Conservation (phyloP, 1,140 invertebrate species). For the Drosophila busckii region DNA sequence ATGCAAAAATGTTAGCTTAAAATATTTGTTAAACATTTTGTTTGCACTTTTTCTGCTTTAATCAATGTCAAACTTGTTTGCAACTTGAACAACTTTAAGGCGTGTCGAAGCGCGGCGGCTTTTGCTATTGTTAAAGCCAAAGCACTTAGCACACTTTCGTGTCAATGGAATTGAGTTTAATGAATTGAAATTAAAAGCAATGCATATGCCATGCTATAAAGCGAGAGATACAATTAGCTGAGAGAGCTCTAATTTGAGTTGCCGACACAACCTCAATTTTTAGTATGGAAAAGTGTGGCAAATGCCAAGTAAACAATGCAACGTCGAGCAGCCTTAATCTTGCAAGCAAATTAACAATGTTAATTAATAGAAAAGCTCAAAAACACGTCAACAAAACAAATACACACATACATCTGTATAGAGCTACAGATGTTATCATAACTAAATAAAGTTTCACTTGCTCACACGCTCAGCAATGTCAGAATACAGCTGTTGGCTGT, state of each 20-base stretch:
- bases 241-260: neutral
- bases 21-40: too few species aligned
- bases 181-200: slow-evolving; percentile 34
- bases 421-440: slow-evolving; percentile 50
- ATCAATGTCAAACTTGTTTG: too few species aligned
- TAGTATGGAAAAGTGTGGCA: slow-evolving; percentile 18
- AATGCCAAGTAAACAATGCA: slow-evolving; percentile 18
- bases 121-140: neutral
- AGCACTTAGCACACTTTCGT: slow-evolving; percentile 35
- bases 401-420: neutral
- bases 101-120: too few species aligned
- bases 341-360: slow-evolving; percentile 58
- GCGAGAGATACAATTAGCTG: slow-evolving; percentile 16
- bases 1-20: neutral
- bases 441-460: slow-evolving; percentile 57
- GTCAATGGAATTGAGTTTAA: slow-evolving; percentile 29
- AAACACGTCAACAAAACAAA: neutral
- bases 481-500: slow-evolving; percentile 24
- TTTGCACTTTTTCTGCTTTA: too few species aligned
- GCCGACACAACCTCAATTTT: slow-evolving; percentile 29
- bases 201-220: slow-evolving; percentile 12
- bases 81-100: too few species aligned
- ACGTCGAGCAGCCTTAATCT: slow-evolving; percentile 46
- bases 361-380: slow-evolving; percentile 65
- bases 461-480: slow-evolving; percentile 48